Percentiles rank a stretch among this genome's conserved stretches.
Conservation (phyloP, 2,797 vertebrate genomes). For the Rhinogobio ventralis region DNA sequence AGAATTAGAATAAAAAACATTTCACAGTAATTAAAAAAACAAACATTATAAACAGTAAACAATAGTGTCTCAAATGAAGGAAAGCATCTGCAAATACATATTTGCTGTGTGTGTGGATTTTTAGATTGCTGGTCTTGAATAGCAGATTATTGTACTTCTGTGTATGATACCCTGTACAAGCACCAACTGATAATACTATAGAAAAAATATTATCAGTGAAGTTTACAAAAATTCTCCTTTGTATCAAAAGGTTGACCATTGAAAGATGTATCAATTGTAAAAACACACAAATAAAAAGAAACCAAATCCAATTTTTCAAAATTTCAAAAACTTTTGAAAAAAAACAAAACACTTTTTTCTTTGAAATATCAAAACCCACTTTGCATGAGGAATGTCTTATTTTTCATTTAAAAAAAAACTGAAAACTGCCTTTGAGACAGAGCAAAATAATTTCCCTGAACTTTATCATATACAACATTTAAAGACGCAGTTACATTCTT, state of each 20-base stretch:
- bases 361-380: constrained; percentile 48
- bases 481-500: constrained; percentile 60
- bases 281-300: constrained; percentile 27
- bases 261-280: constrained; percentile 50
- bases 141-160: constrained; percentile 65
- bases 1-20: not conserved
- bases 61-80: constrained; percentile 44
- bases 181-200: constrained; percentile 64
- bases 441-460: constrained; percentile 77
- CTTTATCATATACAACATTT: constrained; percentile 61
- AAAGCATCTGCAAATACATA: constrained; percentile 40
- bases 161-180: constrained; percentile 68
- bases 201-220: constrained; percentile 57
- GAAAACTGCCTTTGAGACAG: constrained; percentile 31
- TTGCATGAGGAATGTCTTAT: constrained; percentile 10
- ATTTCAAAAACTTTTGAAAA: constrained; percentile 1
- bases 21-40: constrained; percentile 10
- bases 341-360: not conserved
- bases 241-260: constrained; percentile 50
- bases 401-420: not conserved
- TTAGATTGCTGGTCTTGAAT: constrained; percentile 64
- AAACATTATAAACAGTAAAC: constrained; percentile 2
- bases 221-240: constrained; percentile 45
- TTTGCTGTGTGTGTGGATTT: constrained; percentile 61
- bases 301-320: constrained; percentile 31